Evolutionary conservation across 2,113 vertebrate species (phyloP), one percentile per base, ranked within the genome.

Genomic region (Pao palembangensis): DNA sequence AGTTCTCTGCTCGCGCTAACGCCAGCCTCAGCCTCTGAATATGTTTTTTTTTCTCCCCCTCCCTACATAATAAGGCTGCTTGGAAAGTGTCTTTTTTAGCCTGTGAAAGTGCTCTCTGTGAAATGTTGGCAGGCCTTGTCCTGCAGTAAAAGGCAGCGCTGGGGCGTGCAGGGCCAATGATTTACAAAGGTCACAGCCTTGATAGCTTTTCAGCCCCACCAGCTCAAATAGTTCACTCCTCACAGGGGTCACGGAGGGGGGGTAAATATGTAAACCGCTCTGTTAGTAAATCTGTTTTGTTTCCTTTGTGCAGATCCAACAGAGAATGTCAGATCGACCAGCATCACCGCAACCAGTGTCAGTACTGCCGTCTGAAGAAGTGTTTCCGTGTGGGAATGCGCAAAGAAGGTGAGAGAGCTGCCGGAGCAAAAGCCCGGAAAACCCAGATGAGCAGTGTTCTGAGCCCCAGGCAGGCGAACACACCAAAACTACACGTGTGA

Each of bases 311-410:
- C 89, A 98, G 96, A 84, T 98, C 96, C 50, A 98, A 96, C 85
- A 89, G 96, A 2, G 96, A 99, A 83, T 99, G 96, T 78, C 96
- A 98, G 85, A 99, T 99, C 1, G 96, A 99, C 85, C 96, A 99
- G 69, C 96, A 97, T 73, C 96, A 99, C 81, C 93, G 96, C 12
- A 99, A 99, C 88, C 96, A 98, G 89, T 99, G 96, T 88, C 96
- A 99, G 67, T 99, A 94, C 88, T 99, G 96, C 66, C 94, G 96
- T n/a, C 91, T 98, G 57, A 97, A 98, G 90, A 99, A 98, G 87
- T 99, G 96, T 58, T 96, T 99, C 89, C 92, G 94, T 0, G 96
- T 99, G 25, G 96, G 96, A 19, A 99, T 99, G 96, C 92, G 96
- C 73, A 98, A 98, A 89, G 96, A 99, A 93, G 96, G 96, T 99